Evolutionary conservation across 2,797 vertebrate species (phyloP), one percentile per base, ranked within the genome.

Genomic region (Siniperca obscura): DNA sequence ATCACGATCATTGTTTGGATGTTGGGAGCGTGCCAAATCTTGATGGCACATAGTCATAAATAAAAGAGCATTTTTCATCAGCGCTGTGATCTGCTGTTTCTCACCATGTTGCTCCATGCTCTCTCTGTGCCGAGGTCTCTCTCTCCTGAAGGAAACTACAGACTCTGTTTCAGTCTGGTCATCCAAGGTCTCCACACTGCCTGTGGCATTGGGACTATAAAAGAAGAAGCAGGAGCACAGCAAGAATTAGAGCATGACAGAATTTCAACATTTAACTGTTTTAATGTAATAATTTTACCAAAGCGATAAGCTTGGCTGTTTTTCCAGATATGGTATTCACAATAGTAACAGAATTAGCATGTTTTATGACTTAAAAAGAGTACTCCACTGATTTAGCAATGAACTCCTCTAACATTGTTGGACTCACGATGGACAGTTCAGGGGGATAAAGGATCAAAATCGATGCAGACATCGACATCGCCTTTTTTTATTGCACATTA

Each of bases 141-240:
- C 97, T 79, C 97, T 96, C 87, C 97, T 93, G 87, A 97, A 95
- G 3, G 97, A 97, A 79, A 97, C 96, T 2, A 98, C 97, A 1
- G 97, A 98, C 91, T 98, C 97, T 0, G 96, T 97, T 87, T 98
- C 97, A 0, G 97, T 98, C 92, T 97, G 97, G 11, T 97, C 97
- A 71, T 98, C 97, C 91, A 97, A 83, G 36, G 97, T 97, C 91
- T 98, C 97, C 72, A 96, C 96, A 27, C 97, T 98, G 90, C 97
- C 96, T 0, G 96, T 95, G 8, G 96, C 95, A 13, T 97, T 98
- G 56, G 96, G 97, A 90, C 96, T 98, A 85, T 2, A 76, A 40
- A 55, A 75, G n/a, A 46, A 74, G 22, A 74, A 38, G 55, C 5
- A 55, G 52, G 38, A 85, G 40, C 36, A 64, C 30, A 52, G 34